Conservation (phyloP, 2,797 vertebrate genomes). For the Onychomys leucogaster region DNA sequence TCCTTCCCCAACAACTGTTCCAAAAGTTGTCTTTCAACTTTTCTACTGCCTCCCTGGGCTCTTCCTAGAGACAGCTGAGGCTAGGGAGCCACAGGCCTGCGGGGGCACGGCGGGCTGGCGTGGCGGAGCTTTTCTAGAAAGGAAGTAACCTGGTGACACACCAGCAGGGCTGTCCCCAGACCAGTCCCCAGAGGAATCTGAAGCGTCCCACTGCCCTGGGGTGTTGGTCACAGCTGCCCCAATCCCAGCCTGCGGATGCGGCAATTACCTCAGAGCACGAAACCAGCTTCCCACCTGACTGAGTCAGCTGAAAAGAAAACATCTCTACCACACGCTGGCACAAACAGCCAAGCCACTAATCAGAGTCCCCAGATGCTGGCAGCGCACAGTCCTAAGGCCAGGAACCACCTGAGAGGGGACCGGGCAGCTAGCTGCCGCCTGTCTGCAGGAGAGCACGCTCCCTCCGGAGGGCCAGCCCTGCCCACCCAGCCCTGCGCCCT, state of each 20-base stretch:
- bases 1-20: constrained; percentile 58
- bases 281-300: constrained; percentile 87
- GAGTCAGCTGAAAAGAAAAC: constrained; percentile 86
- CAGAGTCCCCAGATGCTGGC: constrained; percentile 16
- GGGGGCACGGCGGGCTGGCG: background rate
- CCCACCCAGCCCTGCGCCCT: background rate
- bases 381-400: background rate
- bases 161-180: constrained; percentile 30
- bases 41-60: constrained; percentile 12
- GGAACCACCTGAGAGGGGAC: constrained; percentile 15
- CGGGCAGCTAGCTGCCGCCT: background rate
- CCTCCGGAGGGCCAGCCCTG: rapidly evolving
- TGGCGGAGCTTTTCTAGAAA: background rate
- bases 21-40: constrained; percentile 47
- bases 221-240: constrained; percentile 80
- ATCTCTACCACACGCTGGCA: constrained; percentile 17
- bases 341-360: constrained; percentile 71
- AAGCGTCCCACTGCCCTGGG: constrained; percentile 72
- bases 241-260: constrained; percentile 81
- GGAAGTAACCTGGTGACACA: constrained; percentile 55
- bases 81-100: background rate
- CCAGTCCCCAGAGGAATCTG: constrained; percentile 67
- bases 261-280: constrained; percentile 86
- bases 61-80: constrained; percentile 32
- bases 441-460: background rate